Evolutionary conservation across 2,888 invertebrate species (phyloP).

Genomic region (Arrhopalites spinosus): DNA sequence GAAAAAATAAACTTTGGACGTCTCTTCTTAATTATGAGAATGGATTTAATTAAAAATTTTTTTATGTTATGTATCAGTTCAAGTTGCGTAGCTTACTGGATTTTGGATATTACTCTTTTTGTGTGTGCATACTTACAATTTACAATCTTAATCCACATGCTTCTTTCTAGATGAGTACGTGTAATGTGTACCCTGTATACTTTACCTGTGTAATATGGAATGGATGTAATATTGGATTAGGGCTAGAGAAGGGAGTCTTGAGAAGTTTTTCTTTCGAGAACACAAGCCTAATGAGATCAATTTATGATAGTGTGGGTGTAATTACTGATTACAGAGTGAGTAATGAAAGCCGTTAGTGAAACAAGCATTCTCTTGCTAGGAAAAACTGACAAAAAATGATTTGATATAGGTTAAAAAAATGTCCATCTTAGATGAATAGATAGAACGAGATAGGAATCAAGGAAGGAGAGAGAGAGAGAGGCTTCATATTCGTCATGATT

Average conservation of each 20-base stretch:
- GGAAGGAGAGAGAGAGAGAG: not conserved
- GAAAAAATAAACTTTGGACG: no score
- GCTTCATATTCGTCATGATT: not conserved
- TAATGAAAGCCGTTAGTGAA: not conserved
- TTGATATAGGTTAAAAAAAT: not conserved
- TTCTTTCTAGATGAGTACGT: no score
- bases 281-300: not conserved
- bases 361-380: not conserved
- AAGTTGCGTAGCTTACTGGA: no score
- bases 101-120: no score
- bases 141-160: no score
- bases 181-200: no score
- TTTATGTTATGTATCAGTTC: no score
- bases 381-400: not conserved
- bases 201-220: no score
- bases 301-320: slow-evolving; percentile 2
- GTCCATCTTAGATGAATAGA: not conserved
- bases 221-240: no score
- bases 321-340: not conserved
- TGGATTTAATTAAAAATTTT: not conserved
- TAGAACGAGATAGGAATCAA: not conserved
- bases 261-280: no score
- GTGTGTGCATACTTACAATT: no score
- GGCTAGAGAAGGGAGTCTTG: no score
- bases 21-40: slow-evolving; percentile 2